Conservation (phyloP, 2,797 vertebrate genomes). For the Bradypodion pumilum region DNA sequence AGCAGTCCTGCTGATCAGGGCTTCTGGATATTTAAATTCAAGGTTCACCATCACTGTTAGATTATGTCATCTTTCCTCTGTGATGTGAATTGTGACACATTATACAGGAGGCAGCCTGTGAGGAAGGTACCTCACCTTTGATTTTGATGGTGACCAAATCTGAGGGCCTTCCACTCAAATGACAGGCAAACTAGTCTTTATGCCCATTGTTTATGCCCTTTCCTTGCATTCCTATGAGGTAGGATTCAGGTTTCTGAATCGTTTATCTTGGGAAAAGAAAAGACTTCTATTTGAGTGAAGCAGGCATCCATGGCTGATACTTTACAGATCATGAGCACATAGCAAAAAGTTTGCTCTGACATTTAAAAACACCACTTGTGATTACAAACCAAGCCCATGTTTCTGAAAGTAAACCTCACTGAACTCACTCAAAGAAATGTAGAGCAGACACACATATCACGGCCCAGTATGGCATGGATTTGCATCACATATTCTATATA, state of each 20-base stretch:
- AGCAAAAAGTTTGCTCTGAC: neutral
- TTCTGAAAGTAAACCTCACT: neutral
- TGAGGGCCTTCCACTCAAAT: too few species aligned
- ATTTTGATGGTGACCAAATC: too few species aligned
- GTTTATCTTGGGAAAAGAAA: neutral
- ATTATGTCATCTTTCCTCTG: neutral
- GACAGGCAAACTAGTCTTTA: neutral
- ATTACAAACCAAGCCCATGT: neutral
- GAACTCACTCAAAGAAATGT: neutral
- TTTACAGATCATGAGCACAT: neutral
- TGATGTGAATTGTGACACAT: neutral
- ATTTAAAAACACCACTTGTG: neutral
- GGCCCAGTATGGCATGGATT: neutral
- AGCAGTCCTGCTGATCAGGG: too few species aligned
- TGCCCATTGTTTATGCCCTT: neutral
- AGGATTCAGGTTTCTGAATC: neutral
- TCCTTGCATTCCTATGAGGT: neutral
- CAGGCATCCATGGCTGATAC: neutral
- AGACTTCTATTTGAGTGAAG: neutral
- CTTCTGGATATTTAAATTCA: too few species aligned
- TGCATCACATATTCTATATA: neutral
- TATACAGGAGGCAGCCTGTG: too few species aligned
- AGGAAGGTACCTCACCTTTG: too few species aligned
- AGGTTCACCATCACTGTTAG: too few species aligned
- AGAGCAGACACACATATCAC: neutral